These are phyloP conservation scores for Cheiracanthium punctorium DNA, from an alignment of 2,888 invertebrate species.

Conservation along the genomic window DNA sequence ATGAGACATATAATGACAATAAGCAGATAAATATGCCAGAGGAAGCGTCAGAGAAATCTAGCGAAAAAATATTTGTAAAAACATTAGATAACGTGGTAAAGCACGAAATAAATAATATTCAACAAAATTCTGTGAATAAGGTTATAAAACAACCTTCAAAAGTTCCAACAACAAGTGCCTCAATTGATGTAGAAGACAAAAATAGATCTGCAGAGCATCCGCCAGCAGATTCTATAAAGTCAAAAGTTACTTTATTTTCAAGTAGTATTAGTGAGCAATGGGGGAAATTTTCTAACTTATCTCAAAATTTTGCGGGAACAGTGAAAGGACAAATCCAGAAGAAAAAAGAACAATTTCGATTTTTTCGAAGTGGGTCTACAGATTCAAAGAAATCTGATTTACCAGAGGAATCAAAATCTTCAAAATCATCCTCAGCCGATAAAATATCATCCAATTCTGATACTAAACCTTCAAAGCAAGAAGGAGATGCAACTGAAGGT, in stretches of 20 bases:
- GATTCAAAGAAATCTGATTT: neutral
- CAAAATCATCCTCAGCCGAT: neutral
- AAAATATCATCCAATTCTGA: neutral
- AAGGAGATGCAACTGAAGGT: conserved; percentile 4
- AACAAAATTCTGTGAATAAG: no score
- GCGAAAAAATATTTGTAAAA: neutral
- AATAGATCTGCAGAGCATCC: neutral
- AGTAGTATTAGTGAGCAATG: conserved; percentile 21
- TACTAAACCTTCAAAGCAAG: neutral
- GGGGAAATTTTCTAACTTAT: conserved; percentile 29
- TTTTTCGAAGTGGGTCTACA: neutral
- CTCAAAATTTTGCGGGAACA: conserved; percentile 34
- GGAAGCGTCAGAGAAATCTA: neutral
- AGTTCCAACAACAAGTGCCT: no score
- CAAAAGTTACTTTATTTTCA: conserved; percentile 22
- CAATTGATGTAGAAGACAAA: neutral
- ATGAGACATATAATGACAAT: neutral
- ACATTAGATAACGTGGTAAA: neutral
- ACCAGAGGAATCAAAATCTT: neutral
- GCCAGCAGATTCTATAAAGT: neutral
- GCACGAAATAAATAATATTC: neutral
- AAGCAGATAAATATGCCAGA: neutral
- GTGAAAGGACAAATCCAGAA: conserved; percentile 40
- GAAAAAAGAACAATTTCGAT: conserved; percentile 30
- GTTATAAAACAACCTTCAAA: no score